Conservation (phyloP, 2,797 vertebrate species). For the Notolabrus celidotus region DNA sequence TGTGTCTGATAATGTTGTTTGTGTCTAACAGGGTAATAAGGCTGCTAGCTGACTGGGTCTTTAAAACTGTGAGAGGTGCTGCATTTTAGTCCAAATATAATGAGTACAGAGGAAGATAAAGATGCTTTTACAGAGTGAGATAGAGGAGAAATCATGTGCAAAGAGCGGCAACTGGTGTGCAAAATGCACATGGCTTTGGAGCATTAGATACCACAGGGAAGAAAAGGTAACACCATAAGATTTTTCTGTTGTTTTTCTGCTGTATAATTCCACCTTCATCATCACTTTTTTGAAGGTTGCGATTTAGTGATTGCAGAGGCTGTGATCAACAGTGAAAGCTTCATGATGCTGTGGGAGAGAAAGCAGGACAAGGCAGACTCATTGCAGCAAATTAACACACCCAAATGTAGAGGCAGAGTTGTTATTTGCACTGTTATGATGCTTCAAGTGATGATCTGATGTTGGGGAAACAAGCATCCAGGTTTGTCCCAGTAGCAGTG, state of each 20-base stretch:
- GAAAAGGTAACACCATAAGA: background rate
- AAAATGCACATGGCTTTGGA: conserved; percentile 1
- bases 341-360: conserved; percentile 5
- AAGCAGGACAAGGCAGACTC: conserved; percentile 9
- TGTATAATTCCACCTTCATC: background rate
- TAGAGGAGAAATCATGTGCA: background rate
- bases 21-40: conserved; percentile 22
- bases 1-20: conserved; percentile 35
- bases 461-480: background rate
- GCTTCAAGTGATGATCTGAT: background rate
- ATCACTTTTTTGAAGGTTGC: background rate
- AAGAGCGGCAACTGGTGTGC: conserved; percentile 19
- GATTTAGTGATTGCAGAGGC: background rate
- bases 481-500: conserved; percentile 8
- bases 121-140: background rate
- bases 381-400: background rate
- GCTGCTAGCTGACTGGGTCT: conserved; percentile 9
- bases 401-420: background rate
- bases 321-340: conserved; percentile 6
- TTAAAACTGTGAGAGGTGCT: conserved; percentile 5
- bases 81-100: background rate
- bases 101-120: background rate
- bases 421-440: background rate
- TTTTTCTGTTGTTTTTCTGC: background rate
- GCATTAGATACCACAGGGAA: background rate